Evolutionary conservation across 2,113 vertebrate species (phyloP), one percentile per base, ranked within the genome.

Genomic region (Sphyrna mokarran): DNA sequence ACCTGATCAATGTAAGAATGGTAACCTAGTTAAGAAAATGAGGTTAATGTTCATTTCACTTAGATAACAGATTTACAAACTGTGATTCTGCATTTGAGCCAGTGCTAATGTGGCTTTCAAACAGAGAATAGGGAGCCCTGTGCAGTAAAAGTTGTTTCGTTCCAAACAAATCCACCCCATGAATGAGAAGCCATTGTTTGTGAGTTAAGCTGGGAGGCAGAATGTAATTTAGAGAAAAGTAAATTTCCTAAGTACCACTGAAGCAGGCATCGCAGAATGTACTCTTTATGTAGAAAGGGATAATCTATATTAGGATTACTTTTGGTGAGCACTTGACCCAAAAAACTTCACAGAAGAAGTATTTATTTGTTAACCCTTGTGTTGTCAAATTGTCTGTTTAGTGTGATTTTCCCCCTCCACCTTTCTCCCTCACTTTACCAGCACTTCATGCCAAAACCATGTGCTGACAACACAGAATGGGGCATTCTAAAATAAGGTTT

Each of bases 241-340:
- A 94, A 94, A 94, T 48, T 48, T 43, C 43, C 66, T 94, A 70
- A 69, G 68, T 48, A 70, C 63, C 37, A 13, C 3, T 70, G 22
- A 43, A 20, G 63, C 66, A n/a, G 14, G 63, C 66, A 14, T 70
- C n/a, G 70, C 66, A 94, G 93, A 94, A 91, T 43, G 66, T 43
- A 14, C 61, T 94, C 91, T 94, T 94, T 69, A 94, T 94, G 37
- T 48, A 43, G 93, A 70, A 43, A 94, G 93, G 93, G 93, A 94
- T 94, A 94, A 94, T 68, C 93, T 68, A 68, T 11, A 26, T 94
- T 70, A 23, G 93, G 66, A 70, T 94, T 94, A 94, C 68, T 14
- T 22, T 70, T 70, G 68, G 93, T 14, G 58, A 91, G 13, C 87
- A n/a, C 54, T 91, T 91, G 87, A 91, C 58, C 87, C 87, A 91